Base-by-base conservation (phyloP, 2,797 vertebrate genomes). In the Oreochromis mossambicus region DNA sequence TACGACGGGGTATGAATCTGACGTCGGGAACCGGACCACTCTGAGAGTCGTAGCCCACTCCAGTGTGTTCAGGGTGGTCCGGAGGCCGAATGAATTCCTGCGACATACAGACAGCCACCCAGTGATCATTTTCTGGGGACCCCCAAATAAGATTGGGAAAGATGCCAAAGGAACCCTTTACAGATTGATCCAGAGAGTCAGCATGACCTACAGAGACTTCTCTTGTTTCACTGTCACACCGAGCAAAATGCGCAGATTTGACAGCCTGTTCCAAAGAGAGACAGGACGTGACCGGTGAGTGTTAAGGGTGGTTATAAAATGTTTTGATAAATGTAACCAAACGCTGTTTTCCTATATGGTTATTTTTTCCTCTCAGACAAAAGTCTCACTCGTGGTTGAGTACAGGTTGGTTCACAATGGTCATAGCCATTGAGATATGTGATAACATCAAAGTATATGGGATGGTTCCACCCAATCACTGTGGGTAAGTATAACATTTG, bases 401-500 rank as follows among this genome's bases (percentile, higher is more conserved):
- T 96, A 99, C 99, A 0, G 99, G 99, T 85, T 99, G 98, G 98
- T 99, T 99, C 95, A 99, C 99, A 83, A 99, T 99, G 98, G 98
- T 97, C 92, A 98, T 98, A 0, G 97, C 98, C 0, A 97, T 99
- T 58, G 98, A 99, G 91, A 90, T 98, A 79, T 99, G 99, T 43
- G 98, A 99, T 63, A 96, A 95, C 1, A 96, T 99, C 81, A 98
- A 97, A 5, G 98, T 99, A 21, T 99, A 99, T 0, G 99, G 98
- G 87, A 99, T 99, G 99, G 98, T 99, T 78, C 97, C 98, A 2
- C 97, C 98, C 2, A 96, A 93, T 95, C 96, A 99, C 94, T 99
- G 99, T 81, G 96, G 96, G 99, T 99, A 90, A 97, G 97, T 94
- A 80, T 79, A 52, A 29, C 7, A 7, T 32, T 13, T 5, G 11